These are phyloP conservation scores for Ashinkailepas kermadecensis DNA, from an alignment of 2,888 invertebrate genomes.

Conservation along the genomic window DNA sequence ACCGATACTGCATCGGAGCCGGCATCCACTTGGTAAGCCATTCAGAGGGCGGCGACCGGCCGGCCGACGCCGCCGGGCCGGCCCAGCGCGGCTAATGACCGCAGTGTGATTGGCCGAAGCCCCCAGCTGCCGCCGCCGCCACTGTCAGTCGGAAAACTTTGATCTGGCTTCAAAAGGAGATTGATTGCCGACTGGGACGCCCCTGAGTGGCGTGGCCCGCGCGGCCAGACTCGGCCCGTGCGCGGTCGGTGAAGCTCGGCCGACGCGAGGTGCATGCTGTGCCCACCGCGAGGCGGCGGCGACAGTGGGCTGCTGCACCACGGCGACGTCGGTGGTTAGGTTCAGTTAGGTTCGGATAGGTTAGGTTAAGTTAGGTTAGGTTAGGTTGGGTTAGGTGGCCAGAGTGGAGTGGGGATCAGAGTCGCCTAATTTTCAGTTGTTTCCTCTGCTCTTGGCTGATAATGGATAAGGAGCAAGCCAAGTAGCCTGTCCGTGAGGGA, in stretches of 20 bases:
- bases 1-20: background rate
- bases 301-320: too few species aligned
- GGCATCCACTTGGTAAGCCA: background rate
- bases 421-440: too few species aligned
- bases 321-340: too few species aligned
- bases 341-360: too few species aligned
- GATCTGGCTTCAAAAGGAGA: constrained; percentile 8
- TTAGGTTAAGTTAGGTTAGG: too few species aligned
- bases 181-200: constrained; percentile 22
- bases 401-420: too few species aligned
- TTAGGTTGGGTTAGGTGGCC: too few species aligned
- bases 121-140: background rate
- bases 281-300: too few species aligned
- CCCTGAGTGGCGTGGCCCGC: background rate
- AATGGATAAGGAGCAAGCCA: too few species aligned
- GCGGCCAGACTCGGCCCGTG: background rate
- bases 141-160: background rate
- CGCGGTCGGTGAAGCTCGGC: background rate
- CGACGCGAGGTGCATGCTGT: background rate
- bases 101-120: background rate
- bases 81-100: background rate
- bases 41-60: background rate
- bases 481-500: too few species aligned
- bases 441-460: too few species aligned
- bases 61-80: background rate